These are phyloP conservation scores for Amphiprion ocellaris DNA, from an alignment of 2,113 vertebrate genomes.

Conservation along the genomic window DNA sequence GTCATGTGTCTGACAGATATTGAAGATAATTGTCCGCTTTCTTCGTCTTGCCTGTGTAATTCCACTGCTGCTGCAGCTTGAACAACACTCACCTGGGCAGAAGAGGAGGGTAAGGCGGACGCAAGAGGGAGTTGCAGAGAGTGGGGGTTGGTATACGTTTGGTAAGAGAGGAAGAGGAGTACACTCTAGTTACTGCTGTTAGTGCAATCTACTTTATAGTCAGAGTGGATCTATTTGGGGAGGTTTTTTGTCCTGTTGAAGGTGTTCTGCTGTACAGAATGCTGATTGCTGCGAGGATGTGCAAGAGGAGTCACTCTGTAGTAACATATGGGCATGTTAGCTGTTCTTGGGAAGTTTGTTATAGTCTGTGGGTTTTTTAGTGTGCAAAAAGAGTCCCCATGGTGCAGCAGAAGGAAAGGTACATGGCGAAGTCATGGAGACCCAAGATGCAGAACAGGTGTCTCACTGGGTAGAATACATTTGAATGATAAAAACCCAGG, in stretches of 20 bases:
- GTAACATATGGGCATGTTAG: constrained; percentile 15
- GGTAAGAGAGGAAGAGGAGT: constrained; percentile 55
- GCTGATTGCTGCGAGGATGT: constrained; percentile 25
- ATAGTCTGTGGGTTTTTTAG: not conserved
- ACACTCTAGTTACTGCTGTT: constrained; percentile 52
- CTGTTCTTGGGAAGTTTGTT: constrained; percentile 45
- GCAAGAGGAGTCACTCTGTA: constrained; percentile 2
- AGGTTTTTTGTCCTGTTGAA: constrained; percentile 43
- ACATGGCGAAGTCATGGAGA: constrained; percentile 49
- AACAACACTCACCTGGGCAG: constrained; percentile 84
- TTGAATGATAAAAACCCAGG: constrained; percentile 81
- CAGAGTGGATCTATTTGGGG: constrained; percentile 47
- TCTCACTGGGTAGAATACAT: constrained; percentile 78
- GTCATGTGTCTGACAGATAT: constrained; percentile 88
- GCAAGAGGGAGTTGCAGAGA: constrained; percentile 52
- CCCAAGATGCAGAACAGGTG: constrained; percentile 74
- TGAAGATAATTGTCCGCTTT: constrained; percentile 88
- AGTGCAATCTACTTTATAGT: constrained; percentile 56
- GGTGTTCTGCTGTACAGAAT: constrained; percentile 26
- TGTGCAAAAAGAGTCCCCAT: constrained; percentile 5
- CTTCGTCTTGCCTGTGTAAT: constrained; percentile 85
- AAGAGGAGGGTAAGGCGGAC: constrained; percentile 65
- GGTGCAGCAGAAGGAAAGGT: constrained; percentile 27
- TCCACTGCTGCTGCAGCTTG: constrained; percentile 74
- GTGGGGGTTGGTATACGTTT: constrained; percentile 54